Base-by-base conservation (phyloP, 2,113 vertebrate species). In the Hippolais icterina region DNA sequence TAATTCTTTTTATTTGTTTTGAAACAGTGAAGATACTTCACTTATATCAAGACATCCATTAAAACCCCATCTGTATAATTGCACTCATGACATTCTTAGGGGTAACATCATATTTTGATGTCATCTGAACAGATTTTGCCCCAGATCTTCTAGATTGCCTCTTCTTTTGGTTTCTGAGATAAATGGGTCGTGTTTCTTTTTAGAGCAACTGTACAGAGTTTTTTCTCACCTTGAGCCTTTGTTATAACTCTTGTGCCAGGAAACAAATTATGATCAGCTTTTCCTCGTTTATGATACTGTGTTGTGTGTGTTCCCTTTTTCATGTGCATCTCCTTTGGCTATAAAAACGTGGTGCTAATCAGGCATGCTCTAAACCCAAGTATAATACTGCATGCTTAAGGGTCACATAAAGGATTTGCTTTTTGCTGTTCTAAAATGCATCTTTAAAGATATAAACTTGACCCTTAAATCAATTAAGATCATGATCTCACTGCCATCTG, bases 401-500 rank as follows among this genome's bases (percentile, higher is more conserved):
- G 37, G 10, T 42, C 0, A 0, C 12, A 12, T 70, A 44, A 66
- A 77, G 56, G 52, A 56, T 88, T 86, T 96, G 56, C 49, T 83
- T 94, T 95, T 94, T 83, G 39, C 85, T 72, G 42, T 90, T 93
- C 52, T 89, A 41, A 89, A 94, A 92, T 71, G 41, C 50, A 33
- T 29, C 56, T 87, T 81, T 82, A 84, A 84, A 95, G 65, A 46
- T 81, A 92, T 25, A 92, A 96, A 92, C 31, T 75, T 81, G 69
- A 54, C 76, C 44, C 72, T 93, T 92, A 93, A 88, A 94, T 95
- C 84, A 69, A 47, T 93, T 91, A 94, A 85, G 89, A 93, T 85
- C 79, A 75, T 86, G 85, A 85, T 94, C 64, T 94, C 52, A 23
- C 69, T 94, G 83, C 79, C 76, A 84, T 93, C 85, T 95, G 79